Percentiles rank a stretch among this genome's conserved stretches.
phyloP scores from a whole-genome alignment of 2,797 vertebrate genomes.

The Microctenopoma steveboyesi region DNA sequence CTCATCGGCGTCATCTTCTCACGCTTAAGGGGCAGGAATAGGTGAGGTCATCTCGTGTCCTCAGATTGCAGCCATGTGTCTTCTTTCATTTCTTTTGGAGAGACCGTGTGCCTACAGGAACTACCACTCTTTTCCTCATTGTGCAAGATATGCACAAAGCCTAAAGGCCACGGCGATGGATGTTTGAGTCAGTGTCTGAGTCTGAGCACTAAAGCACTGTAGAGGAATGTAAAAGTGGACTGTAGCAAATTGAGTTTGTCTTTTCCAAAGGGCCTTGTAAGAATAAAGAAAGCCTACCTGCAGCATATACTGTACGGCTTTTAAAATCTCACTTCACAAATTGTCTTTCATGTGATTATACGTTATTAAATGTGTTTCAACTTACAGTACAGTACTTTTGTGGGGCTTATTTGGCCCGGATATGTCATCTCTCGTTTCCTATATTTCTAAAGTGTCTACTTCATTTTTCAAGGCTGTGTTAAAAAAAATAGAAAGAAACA shows the following conservation, averaged over 20 bases:
- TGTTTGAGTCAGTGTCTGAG: constrained; percentile 21
- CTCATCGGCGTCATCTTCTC: constrained; percentile 23
- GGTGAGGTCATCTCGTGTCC: constrained; percentile 71
- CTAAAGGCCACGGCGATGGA: constrained; percentile 23
- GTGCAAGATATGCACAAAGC: constrained; percentile 16
- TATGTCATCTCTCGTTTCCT: background rate
- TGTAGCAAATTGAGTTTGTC: constrained; percentile 30
- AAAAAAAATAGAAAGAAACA: background rate
- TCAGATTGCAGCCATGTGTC: constrained; percentile 29
- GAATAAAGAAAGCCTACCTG: constrained; percentile 1
- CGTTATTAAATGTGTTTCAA: constrained; percentile 29
- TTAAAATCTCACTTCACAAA: constrained; percentile 18
- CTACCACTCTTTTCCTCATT: constrained; percentile 50
- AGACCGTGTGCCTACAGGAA: constrained; percentile 54
- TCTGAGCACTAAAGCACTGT: constrained; percentile 9
- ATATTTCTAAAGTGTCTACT: background rate
- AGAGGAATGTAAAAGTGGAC: constrained; percentile 7
- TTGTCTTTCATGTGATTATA: constrained; percentile 21
- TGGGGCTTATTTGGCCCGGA: background rate
- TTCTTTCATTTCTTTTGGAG: constrained; percentile 1
- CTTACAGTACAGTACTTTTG: background rate
- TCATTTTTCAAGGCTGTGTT: constrained; percentile 1
- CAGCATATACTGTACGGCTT: constrained; percentile 4
- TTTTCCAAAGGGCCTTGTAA: constrained; percentile 15
- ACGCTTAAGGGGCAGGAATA: constrained; percentile 62